Base-by-base conservation (phyloP, 2,113 vertebrate species). In the Microtus richardsoni region DNA sequence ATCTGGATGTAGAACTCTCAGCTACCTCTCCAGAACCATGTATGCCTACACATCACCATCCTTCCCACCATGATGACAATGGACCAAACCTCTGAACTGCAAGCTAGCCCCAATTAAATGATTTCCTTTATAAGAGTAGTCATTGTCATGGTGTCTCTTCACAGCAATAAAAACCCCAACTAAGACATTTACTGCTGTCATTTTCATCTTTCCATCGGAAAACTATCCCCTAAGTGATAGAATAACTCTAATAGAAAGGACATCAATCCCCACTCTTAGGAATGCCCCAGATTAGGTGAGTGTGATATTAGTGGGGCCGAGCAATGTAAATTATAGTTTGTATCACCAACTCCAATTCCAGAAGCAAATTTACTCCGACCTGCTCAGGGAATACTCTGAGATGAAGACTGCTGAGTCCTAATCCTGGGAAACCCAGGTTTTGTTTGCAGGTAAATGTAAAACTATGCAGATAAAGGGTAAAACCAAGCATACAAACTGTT, bases 261-360 rank as follows among this genome's bases (percentile, higher is more conserved):
- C 5, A 0, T 71, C 71, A 64, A 4, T 84, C 58, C 44, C 52
- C 91, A 93, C 85, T 3, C 30, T 39, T 75, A 86, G 62, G 24
- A 89, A 84, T 52, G 0, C 41, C 89, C 54, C 1, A 0, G 92
- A 93, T 85, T 75, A 79, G 66, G 64, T 74, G 68, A 71, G 13
- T 88, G 30, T 77, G 66, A 33, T 39, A 70, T 36, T 28, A 47
- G 49, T 26, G 36, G 66, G 74, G 62, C 7, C 79, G 93, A 74
- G 62, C 41, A 91, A 94, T 41, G 62, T 28, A 24, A 85, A 96
- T 28, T 71, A 41, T 3, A 80, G 52, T 82, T 94, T 85, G 71
- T 52, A 94, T 88, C 94, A 90, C 21, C 82, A 93, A 91, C 41
- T 5, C 66, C 91, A 94, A 88, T 97, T 96, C 90, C 85, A 89